These are phyloP conservation scores for Drosophila hydei DNA, from an alignment of 1,140 invertebrate species.

Conservation along the genomic window DNA sequence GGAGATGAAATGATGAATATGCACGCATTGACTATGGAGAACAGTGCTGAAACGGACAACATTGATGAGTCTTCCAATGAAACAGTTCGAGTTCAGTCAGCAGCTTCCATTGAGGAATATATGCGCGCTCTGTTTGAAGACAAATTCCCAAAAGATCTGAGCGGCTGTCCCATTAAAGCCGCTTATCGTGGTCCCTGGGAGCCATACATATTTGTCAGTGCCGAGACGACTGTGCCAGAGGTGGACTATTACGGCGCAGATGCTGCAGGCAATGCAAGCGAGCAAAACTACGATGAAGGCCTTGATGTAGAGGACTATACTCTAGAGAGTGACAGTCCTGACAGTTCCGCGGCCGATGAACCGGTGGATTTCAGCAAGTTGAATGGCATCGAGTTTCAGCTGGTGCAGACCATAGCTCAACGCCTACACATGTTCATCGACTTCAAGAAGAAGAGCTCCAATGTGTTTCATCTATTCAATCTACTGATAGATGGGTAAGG, in stretches of 20 bases:
- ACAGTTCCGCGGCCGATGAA: slow-evolving; percentile 1
- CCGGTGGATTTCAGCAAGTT: slow-evolving; percentile 26
- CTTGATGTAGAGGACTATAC: slow-evolving; percentile 24
- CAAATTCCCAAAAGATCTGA: slow-evolving; percentile 74
- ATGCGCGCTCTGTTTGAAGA: slow-evolving; percentile 59
- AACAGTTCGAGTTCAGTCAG: neutral
- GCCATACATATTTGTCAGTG: slow-evolving; percentile 69
- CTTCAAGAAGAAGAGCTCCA: slow-evolving; percentile 66
- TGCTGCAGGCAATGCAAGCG: slow-evolving; percentile 1
- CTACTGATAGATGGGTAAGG: slow-evolving; percentile 75
- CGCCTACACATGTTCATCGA: slow-evolving; percentile 67
- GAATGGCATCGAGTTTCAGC: slow-evolving; percentile 70
- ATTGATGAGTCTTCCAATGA: neutral
- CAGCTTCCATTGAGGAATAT: slow-evolving; percentile 54
- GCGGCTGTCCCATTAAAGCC: slow-evolving; percentile 70
- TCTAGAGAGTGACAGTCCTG: slow-evolving; percentile 7
- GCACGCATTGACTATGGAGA: neutral
- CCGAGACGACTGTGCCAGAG: slow-evolving; percentile 3
- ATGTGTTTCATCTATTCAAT: slow-evolving; percentile 75
- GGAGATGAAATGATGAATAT: too few relatives aligned
- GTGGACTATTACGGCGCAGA: slow-evolving; percentile 32
- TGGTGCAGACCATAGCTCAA: slow-evolving; percentile 75
- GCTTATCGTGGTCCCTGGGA: slow-evolving; percentile 75
- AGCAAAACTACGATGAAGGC: neutral
- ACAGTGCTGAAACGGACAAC: neutral